Conservation (phyloP, 2,888 invertebrate genomes). For the Sipha maydis region DNA sequence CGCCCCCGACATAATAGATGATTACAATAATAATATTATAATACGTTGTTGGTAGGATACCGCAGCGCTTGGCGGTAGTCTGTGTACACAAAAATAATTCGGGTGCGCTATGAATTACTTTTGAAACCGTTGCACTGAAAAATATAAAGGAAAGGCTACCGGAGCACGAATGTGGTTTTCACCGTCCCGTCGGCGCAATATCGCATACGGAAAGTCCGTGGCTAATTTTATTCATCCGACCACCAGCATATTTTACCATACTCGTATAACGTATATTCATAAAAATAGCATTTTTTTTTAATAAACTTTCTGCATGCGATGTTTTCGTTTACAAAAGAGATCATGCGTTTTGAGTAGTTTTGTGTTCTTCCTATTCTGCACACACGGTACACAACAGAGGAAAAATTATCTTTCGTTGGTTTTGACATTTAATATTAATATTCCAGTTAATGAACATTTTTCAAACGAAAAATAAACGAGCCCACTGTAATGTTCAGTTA, state of each 20-base stretch:
- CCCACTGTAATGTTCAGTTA: too few relatives aligned
- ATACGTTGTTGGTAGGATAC: neutral
- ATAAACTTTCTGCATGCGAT: conserved; percentile 15
- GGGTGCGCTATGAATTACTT: conserved; percentile 16
- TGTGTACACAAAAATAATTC: conserved; percentile 1
- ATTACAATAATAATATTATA: neutral
- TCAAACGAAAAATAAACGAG: neutral
- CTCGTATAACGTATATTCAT: neutral
- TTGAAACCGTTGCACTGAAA: conserved; percentile 18
- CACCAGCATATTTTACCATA: neutral
- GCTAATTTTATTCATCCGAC: neutral
- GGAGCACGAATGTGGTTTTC: neutral
- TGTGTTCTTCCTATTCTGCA: neutral
- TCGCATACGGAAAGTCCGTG: neutral
- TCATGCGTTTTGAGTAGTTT: neutral
- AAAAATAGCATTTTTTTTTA: conserved; percentile 24
- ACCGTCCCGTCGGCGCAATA: neutral
- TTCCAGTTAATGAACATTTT: neutral
- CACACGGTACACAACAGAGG: neutral
- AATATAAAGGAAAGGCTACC: neutral
- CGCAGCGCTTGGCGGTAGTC: neutral
- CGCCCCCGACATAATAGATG: neutral
- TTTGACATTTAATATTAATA: neutral
- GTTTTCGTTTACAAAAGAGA: conserved; percentile 17
- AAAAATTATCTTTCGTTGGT: neutral